phyloP scores from a whole-genome alignment of 2,888 invertebrate genomes.

The Hemaris fuciformis region DNA sequence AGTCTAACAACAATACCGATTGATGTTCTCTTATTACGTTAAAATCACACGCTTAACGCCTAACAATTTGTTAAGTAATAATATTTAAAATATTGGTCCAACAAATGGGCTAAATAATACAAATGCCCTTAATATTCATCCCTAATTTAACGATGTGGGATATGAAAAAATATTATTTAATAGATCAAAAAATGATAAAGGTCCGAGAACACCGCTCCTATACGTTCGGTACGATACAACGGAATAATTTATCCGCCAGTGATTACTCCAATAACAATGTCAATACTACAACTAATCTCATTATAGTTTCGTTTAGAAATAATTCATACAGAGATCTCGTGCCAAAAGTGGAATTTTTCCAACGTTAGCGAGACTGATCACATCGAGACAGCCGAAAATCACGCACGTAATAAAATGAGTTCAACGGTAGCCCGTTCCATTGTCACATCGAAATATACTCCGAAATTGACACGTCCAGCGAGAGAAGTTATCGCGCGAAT shows the following conservation, averaged over 20 bases:
- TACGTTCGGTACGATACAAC: conserved; percentile 66
- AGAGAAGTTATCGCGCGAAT: conserved; percentile 43
- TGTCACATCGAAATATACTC: conserved; percentile 9
- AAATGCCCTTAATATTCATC: conserved; percentile 82
- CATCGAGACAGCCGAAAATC: conserved; percentile 71
- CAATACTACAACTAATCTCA: conserved; percentile 82
- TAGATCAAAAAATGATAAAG: conserved; percentile 80
- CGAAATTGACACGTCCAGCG: conserved; percentile 71
- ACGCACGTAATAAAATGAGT: conserved; percentile 27
- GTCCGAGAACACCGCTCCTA: conserved; percentile 71
- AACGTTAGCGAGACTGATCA: conserved; percentile 64
- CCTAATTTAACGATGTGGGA: conserved; percentile 81
- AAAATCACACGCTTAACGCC: conserved; percentile 82
- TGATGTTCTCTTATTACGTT: conserved; percentile 80
- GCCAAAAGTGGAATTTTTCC: conserved; percentile 62
- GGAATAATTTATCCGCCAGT: conserved; percentile 75
- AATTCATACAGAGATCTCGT: conserved; percentile 73
- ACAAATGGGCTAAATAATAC: conserved; percentile 83
- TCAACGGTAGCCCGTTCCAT: conserved; percentile 4
- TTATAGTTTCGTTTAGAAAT: conserved; percentile 77
- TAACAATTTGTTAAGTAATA: conserved; percentile 82
- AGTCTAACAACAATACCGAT: conserved; percentile 80
- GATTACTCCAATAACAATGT: conserved; percentile 80
- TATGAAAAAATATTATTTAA: conserved; percentile 82
- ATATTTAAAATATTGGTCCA: conserved; percentile 82